These are phyloP conservation scores for Octodon degus DNA, from an alignment of 2,113 vertebrate species.

Conservation along the genomic window DNA sequence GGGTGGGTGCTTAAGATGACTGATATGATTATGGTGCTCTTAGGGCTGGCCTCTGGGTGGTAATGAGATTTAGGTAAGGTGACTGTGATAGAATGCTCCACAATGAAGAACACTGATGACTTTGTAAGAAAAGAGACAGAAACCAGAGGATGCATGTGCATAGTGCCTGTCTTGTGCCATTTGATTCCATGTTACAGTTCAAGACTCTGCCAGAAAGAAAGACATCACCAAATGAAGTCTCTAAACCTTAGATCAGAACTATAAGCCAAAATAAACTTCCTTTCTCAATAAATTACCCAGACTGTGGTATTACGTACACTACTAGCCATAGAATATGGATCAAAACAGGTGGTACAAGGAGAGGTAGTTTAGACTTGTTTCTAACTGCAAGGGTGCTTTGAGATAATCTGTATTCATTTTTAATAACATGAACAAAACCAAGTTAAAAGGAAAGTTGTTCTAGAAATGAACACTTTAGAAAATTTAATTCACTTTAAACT, in stretches of 20 bases:
- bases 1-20: neutral
- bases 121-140: neutral
- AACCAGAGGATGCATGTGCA: neutral
- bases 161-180: neutral
- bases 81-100: neutral
- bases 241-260: neutral
- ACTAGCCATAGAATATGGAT: neutral
- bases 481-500: constrained; percentile 30
- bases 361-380: neutral
- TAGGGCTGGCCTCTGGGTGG: neutral
- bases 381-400: constrained; percentile 24
- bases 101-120: neutral
- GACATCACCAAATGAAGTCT: neutral
- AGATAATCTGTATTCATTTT: neutral
- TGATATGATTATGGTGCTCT: neutral
- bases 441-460: neutral
- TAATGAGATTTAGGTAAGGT: neutral
- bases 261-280: neutral
- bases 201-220: neutral
- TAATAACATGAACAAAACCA: constrained; percentile 43
- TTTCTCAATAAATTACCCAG: neutral
- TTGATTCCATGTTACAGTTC: neutral
- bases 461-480: constrained; percentile 19
- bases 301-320: neutral
- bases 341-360: neutral